Percentiles rank a stretch among this genome's conserved stretches.
These are phyloP conservation scores for Apostichopus californicus DNA, from an alignment of 35 echinoderm and acorn worm species.

Conservation along the genomic window DNA sequence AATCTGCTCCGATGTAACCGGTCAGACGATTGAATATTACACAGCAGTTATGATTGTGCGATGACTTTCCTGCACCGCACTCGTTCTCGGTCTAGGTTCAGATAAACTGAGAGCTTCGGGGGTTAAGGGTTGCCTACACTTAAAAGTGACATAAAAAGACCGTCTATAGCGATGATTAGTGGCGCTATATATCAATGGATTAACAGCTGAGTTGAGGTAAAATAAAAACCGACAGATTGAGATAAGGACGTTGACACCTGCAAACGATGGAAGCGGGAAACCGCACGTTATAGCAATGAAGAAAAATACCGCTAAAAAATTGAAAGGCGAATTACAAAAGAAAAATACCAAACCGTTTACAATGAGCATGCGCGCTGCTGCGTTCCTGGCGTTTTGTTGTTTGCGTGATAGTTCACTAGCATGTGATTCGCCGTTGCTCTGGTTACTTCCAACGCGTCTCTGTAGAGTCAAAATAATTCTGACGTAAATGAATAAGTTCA, in stretches of 20 bases:
- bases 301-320: not conserved
- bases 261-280: not conserved
- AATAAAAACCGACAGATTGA: constrained; percentile 16
- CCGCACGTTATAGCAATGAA: not conserved
- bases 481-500: constrained; percentile 32
- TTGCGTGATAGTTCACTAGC: not conserved
- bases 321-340: constrained; percentile 33
- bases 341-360: constrained; percentile 41
- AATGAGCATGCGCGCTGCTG: constrained; percentile 21
- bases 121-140: constrained; percentile 10
- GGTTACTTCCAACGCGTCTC: not conserved
- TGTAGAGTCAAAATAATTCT: not conserved
- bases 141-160: not conserved
- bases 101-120: not conserved
- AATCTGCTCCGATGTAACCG: too few relatives aligned
- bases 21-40: too few relatives aligned
- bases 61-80: not conserved
- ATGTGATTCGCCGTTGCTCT: not conserved
- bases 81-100: not conserved
- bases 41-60: too few relatives aligned
- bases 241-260: not conserved
- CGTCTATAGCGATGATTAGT: not conserved
- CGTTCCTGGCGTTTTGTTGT: constrained; percentile 12
- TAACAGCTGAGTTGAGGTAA: constrained; percentile 28
- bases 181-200: constrained; percentile 34